Percentiles rank a stretch among this genome's conserved stretches.
These are phyloP conservation scores for Phasia obesa DNA, from an alignment of 2,888 invertebrate genomes.

Conservation along the genomic window DNA sequence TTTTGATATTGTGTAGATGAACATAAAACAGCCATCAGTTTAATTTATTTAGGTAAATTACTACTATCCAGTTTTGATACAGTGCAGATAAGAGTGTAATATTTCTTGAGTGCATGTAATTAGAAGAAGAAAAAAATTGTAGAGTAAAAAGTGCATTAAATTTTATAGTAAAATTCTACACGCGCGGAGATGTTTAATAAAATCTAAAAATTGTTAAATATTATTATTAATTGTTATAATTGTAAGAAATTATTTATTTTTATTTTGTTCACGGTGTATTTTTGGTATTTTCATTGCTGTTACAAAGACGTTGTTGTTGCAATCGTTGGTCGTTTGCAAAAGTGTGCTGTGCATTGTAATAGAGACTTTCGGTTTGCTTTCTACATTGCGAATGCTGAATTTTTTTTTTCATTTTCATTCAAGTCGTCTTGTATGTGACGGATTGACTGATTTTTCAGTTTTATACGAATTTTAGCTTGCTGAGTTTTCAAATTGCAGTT, in stretches of 20 bases:
- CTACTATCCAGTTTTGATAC: background rate
- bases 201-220: no score
- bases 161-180: background rate
- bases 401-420: slow-evolving; percentile 66
- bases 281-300: background rate
- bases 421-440: slow-evolving; percentile 53
- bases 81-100: background rate
- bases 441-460: slow-evolving; percentile 49
- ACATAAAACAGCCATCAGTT: background rate
- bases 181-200: no score
- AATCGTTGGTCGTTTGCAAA: slow-evolving; percentile 70
- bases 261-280: background rate
- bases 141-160: background rate
- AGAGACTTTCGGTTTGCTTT: slow-evolving; percentile 68
- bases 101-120: background rate
- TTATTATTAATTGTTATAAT: background rate
- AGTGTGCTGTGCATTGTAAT: slow-evolving; percentile 68
- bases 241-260: background rate
- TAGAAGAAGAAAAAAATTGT: background rate
- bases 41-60: slow-evolving; percentile 9
- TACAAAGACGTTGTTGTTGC: slow-evolving; percentile 49
- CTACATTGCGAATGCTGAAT: slow-evolving; percentile 73
- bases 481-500: slow-evolving; percentile 50
- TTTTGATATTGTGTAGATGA: slow-evolving; percentile 14
- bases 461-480: slow-evolving; percentile 44